Evolutionary conservation across 2,888 invertebrate species (phyloP).

Genomic region (Acheta domesticus): DNA sequence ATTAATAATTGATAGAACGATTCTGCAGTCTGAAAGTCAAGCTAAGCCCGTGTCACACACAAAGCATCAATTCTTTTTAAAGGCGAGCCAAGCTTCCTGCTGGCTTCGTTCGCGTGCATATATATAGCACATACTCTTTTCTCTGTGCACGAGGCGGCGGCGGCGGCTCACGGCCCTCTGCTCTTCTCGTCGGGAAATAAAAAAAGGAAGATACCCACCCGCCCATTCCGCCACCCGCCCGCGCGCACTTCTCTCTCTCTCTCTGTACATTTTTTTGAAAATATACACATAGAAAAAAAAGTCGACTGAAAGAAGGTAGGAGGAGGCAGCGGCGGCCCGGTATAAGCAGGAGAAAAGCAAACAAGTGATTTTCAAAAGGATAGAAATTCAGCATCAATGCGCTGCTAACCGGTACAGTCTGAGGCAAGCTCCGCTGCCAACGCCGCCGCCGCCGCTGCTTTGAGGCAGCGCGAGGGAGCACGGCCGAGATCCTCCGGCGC

Average conservation of each 20-base stretch:
- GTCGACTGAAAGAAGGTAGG: not conserved
- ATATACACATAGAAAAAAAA: conserved; percentile 11
- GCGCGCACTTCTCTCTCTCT: not conserved
- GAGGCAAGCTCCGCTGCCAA: not conserved
- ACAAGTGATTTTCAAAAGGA: conserved; percentile 18
- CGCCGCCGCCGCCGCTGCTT: too few relatives aligned
- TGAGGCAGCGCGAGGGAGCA: too few relatives aligned
- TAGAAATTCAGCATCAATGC: conserved; percentile 18
- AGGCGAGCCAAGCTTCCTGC: not conserved
- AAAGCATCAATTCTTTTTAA: conserved; percentile 32
- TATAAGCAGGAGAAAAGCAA: not conserved
- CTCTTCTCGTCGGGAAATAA: not conserved
- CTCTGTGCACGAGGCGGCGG: conserved; percentile 3
- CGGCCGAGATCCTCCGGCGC: too few relatives aligned
- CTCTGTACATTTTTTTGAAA: conserved; percentile 12
- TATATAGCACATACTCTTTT: conserved; percentile 9
- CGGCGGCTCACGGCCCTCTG: not conserved
- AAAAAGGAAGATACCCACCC: not conserved
- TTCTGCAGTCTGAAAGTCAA: conserved; percentile 25
- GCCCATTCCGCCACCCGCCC: not conserved
- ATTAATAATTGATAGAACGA: conserved; percentile 33
- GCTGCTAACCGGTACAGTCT: conserved; percentile 9
- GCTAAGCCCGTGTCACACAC: conserved; percentile 22
- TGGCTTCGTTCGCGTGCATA: not conserved
- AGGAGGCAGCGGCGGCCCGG: not conserved